These are phyloP conservation scores for Eustalomyia histrio DNA, from an alignment of 2,888 invertebrate genomes.

Conservation along the genomic window DNA sequence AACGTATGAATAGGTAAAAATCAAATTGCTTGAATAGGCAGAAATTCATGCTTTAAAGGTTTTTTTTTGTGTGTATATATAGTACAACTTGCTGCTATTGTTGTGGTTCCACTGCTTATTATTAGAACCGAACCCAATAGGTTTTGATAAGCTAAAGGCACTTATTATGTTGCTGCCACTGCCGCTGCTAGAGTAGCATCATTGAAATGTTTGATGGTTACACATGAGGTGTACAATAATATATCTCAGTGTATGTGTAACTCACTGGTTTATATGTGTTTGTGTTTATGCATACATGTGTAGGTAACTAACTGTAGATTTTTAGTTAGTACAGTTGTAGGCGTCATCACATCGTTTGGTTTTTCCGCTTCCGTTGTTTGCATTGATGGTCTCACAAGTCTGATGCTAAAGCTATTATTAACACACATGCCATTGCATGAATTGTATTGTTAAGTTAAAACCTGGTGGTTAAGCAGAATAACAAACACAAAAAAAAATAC, in stretches of 20 bases:
- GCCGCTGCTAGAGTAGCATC: neutral
- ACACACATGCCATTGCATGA: slow-evolving; percentile 45
- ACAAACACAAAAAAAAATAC: neutral
- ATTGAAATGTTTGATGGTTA: slow-evolving; percentile 17
- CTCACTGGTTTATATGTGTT: neutral
- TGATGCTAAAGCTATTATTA: slow-evolving; percentile 61
- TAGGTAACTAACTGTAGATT: slow-evolving; percentile 21
- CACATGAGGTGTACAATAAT: slow-evolving; percentile 18
- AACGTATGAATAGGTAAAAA: slow-evolving; percentile 76
- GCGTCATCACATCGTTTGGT: slow-evolving; percentile 46
- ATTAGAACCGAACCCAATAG: slow-evolving; percentile 43
- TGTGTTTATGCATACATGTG: neutral
- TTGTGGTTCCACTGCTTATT: slow-evolving; percentile 32
- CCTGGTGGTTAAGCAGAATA: slow-evolving; percentile 3
- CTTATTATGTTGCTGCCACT: slow-evolving; percentile 41
- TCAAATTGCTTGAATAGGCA: slow-evolving; percentile 69
- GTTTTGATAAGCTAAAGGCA: slow-evolving; percentile 33
- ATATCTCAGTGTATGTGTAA: neutral
- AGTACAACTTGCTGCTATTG: slow-evolving; percentile 9
- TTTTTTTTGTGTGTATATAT: slow-evolving; percentile 10
- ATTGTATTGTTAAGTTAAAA: neutral
- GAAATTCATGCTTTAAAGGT: slow-evolving; percentile 49
- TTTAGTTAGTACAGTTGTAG: slow-evolving; percentile 46
- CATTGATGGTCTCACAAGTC: slow-evolving; percentile 55
- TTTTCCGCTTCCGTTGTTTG: slow-evolving; percentile 66